Base-by-base conservation (phyloP, 2,797 vertebrate species). In the Lepidocolaptes lacrymiger region DNA sequence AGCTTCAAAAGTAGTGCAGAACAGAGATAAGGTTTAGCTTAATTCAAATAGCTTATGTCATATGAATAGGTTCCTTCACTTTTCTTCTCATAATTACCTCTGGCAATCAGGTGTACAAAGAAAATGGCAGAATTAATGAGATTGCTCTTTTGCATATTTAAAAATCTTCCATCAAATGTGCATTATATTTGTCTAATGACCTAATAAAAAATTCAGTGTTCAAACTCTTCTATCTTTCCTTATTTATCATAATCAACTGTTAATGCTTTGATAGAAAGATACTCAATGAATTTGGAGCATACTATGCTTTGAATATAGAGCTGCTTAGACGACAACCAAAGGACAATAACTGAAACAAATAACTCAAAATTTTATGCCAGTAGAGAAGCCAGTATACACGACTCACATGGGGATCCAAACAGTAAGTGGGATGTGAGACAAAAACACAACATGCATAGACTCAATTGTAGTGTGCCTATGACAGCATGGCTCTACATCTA, bases 111-210 rank as follows among this genome's bases (percentile, higher is more conserved):
- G n/a, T 78, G 59, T 37, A 77, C 7, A 67, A 76, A 83, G 58
- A 64, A 91, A 90, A 69, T 34, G 56, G 24, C 18, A 79, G 52
- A 91, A 95, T 54, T 92, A 85, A 93, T 92, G 39, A 73, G 30
- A 66, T 73, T 1, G 1, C 5, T 66, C 19, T 85, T 86, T 54
- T 62, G 28, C 32, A 59, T 37, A 55, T 93, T 92, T 74, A 85
- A 89, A 93, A 76, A 55, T 73, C 30, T 84, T 83, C 62, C 49
- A 34, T 79, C 63, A 85, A 73, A 55, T 76, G 32, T 66, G 3
- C 12, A 73, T 82, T 81, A 81, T 24, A 24, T 19, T 89, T 79
- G 32, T 55, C 51, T 89, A 91, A 90, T 62, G 49, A 78, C 27
- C 4, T 21, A 58, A 62, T 46, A 44, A 61, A 51, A 93, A 68